A percentile compares a stretch with the other conserved stretches of the same genome.
These are phyloP conservation scores for Lycaena phlaeas DNA, from an alignment of 2,888 invertebrate genomes.

Conservation along the genomic window DNA sequence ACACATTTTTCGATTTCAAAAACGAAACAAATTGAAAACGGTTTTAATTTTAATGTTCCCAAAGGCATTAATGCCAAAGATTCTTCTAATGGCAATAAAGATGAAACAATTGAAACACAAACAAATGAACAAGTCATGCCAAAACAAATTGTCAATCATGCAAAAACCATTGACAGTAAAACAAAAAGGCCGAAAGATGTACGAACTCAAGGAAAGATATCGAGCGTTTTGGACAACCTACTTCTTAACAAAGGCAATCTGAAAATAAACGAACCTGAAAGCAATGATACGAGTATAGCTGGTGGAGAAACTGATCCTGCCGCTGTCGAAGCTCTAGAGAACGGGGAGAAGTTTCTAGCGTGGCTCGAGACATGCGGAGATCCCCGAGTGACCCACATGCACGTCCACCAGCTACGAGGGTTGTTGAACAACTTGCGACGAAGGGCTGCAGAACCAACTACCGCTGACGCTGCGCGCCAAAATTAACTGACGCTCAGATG, in stretches of 20 bases:
- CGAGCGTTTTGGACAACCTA: slow-evolving; percentile 79
- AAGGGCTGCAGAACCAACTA: slow-evolving; percentile 42
- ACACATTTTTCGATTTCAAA: no score
- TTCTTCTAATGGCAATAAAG: no score
- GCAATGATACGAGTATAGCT: slow-evolving; percentile 28
- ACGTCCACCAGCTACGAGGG: slow-evolving; percentile 82
- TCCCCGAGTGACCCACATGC: slow-evolving; percentile 83
- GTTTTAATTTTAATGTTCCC: no score
- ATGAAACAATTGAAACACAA: no score
- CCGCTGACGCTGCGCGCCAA: slow-evolving; percentile 46
- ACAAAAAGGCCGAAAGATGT: slow-evolving; percentile 41
- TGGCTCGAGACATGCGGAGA: slow-evolving; percentile 86
- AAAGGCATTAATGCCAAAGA: no score
- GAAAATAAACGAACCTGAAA: slow-evolving; percentile 27
- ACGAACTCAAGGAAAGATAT: slow-evolving; percentile 66
- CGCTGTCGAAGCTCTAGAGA: slow-evolving; percentile 77
- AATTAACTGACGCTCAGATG: slow-evolving; percentile 40
- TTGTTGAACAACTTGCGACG: slow-evolving; percentile 83
- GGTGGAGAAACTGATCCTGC: slow-evolving; percentile 49
- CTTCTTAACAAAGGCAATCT: slow-evolving; percentile 74
- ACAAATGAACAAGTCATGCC: no score
- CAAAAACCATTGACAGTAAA: slow-evolving; percentile 51
- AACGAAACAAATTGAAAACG: no score
- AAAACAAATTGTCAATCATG: slow-evolving; percentile 25
- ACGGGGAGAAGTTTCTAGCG: slow-evolving; percentile 85